Evolutionary conservation across 1,140 invertebrate species (phyloP).

Genomic region (Nephotettix cincticeps): DNA sequence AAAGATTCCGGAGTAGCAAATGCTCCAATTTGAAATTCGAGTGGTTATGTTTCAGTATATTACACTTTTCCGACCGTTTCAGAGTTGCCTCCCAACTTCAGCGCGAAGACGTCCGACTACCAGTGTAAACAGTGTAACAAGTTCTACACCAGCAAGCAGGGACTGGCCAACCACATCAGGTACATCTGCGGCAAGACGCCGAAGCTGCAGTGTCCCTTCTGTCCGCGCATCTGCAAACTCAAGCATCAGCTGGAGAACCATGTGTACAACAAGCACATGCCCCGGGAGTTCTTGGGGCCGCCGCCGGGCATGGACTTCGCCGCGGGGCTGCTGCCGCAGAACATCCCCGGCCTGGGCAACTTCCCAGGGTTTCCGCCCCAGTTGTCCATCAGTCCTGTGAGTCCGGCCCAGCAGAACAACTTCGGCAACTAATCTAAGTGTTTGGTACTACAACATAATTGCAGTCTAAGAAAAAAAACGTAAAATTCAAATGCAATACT

Average conservation of each 20-base stretch:
- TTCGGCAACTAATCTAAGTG: not conserved
- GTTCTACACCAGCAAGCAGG: conserved; percentile 22
- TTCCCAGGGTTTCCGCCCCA: too few species aligned
- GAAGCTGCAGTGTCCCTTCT: conserved; percentile 37
- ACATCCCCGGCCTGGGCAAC: not conserved
- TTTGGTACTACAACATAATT: not conserved
- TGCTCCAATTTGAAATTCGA: too few species aligned
- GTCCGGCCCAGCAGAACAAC: too few species aligned
- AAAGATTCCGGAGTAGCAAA: too few species aligned
- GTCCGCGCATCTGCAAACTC: conserved; percentile 47
- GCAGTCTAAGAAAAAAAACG: too few species aligned
- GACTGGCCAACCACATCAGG: conserved; percentile 54
- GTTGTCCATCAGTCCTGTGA: too few species aligned
- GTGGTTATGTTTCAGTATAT: too few species aligned
- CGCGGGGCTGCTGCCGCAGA: not conserved
- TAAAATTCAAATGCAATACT: too few species aligned
- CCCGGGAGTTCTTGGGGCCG: not conserved
- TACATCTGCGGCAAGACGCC: conserved; percentile 61
- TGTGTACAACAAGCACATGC: conserved; percentile 28
- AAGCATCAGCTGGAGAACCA: conserved; percentile 48
- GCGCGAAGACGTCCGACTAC: conserved; percentile 31
- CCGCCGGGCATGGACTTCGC: not conserved
- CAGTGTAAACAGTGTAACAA: conserved; percentile 11
- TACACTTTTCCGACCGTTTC: not conserved
- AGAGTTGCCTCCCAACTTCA: not conserved